These are phyloP conservation scores for Melinopterus prodromus DNA, from an alignment of 2,888 invertebrate species.

Conservation along the genomic window DNA sequence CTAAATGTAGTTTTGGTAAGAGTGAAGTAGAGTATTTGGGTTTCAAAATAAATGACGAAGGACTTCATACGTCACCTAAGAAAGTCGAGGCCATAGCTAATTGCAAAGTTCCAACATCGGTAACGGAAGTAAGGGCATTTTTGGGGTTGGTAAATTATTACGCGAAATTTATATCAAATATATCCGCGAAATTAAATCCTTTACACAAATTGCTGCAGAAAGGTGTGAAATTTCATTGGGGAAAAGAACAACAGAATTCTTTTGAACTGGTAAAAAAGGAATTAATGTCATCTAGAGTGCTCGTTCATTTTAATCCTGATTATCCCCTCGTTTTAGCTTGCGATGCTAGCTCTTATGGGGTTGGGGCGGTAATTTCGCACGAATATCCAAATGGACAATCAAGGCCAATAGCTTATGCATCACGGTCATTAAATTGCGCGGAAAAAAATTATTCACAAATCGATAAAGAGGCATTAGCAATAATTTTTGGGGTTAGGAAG, in stretches of 20 bases:
- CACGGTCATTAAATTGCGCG: conserved; percentile 29
- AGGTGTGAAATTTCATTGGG: conserved; percentile 45
- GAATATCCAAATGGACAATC: conserved; percentile 25
- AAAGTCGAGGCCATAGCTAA: conserved; percentile 42
- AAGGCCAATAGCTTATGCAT: conserved; percentile 37
- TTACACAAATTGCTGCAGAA: conserved; percentile 44
- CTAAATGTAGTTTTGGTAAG: conserved; percentile 38
- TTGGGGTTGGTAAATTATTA: conserved; percentile 52
- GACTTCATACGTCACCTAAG: conserved; percentile 35
- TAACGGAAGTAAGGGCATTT: conserved; percentile 47
- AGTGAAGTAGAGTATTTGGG: conserved; percentile 39
- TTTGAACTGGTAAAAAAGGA: conserved; percentile 45
- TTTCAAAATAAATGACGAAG: conserved; percentile 34
- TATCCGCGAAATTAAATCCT: conserved; percentile 41
- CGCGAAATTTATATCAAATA: conserved; percentile 47
- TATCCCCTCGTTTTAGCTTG: conserved; percentile 35
- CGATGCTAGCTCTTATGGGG: conserved; percentile 34
- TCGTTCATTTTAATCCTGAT: conserved; percentile 42
- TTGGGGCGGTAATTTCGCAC: conserved; percentile 35
- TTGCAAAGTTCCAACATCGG: conserved; percentile 31
- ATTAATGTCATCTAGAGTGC: conserved; percentile 38
- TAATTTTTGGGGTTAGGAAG: conserved; percentile 25
- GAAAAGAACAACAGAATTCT: conserved; percentile 40
- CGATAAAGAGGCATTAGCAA: conserved; percentile 26
- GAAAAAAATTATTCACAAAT: conserved; percentile 33